phyloP scores from a whole-genome alignment of 2,888 invertebrate genomes.

The Diarsia mendica region DNA sequence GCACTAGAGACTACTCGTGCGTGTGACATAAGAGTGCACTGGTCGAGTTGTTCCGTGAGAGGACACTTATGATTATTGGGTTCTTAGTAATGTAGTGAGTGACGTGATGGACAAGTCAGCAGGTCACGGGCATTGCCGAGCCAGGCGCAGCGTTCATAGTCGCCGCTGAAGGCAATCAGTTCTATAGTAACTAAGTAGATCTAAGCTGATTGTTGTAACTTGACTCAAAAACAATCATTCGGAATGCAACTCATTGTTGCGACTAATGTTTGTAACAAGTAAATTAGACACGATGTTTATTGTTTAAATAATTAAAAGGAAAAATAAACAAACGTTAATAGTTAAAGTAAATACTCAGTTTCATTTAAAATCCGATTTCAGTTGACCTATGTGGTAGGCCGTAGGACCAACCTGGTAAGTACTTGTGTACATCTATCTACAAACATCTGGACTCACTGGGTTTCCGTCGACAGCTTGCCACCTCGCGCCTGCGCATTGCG shows the following conservation, averaged over 20 bases:
- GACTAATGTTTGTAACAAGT: slow-evolving; percentile 1
- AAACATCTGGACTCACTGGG: too few species aligned
- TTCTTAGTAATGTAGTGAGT: slow-evolving; percentile 3
- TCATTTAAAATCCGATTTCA: not conserved
- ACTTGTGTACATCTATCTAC: too few species aligned
- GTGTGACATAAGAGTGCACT: not conserved
- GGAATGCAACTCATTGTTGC: not conserved
- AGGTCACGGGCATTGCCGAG: not conserved
- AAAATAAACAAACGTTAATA: not conserved
- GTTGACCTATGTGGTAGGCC: not conserved
- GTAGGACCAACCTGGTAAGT: not conserved
- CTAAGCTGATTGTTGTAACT: not conserved
- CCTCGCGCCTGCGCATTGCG: too few species aligned
- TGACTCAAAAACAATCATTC: not conserved
- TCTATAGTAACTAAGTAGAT: not conserved
- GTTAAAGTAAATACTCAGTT: not conserved
- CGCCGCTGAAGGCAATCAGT: not conserved
- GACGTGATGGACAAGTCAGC: not conserved
- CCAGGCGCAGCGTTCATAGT: not conserved
- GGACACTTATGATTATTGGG: not conserved
- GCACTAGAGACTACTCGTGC: too few species aligned
- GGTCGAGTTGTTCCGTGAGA: too few species aligned
- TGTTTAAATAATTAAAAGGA: not conserved
- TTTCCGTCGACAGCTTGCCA: too few species aligned
- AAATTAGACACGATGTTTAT: not conserved